These are phyloP conservation scores for Mixornis gularis DNA, from an alignment of 2,113 vertebrate species.

Conservation along the genomic window DNA sequence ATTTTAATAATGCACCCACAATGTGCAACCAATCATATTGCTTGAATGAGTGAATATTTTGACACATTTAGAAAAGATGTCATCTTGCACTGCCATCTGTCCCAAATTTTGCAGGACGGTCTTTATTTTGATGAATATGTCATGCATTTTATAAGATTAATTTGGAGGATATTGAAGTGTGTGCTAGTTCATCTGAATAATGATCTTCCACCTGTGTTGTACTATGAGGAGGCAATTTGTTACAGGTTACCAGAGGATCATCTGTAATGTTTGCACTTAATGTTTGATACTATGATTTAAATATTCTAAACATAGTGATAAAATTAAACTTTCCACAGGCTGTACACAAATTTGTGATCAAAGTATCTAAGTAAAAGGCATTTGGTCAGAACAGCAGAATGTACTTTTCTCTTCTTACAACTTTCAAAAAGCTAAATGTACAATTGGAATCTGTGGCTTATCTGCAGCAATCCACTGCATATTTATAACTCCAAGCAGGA, in stretches of 20 bases:
- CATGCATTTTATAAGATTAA: conserved; percentile 16
- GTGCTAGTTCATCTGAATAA: conserved; percentile 6
- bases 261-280: neutral
- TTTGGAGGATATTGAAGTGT: conserved; percentile 17
- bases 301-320: neutral
- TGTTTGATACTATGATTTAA: neutral
- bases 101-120: conserved; percentile 61
- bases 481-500: neutral
- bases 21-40: conserved; percentile 29
- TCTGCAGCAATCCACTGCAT: neutral
- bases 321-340: neutral
- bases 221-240: neutral
- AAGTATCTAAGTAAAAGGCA: neutral
- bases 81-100: conserved; percentile 64
- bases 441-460: neutral
- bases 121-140: conserved; percentile 56
- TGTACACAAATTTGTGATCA: neutral
- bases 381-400: neutral
- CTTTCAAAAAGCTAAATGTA: neutral
- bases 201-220: conserved; percentile 2
- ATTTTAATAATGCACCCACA: conserved; percentile 49
- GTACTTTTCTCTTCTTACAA: neutral
- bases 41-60: conserved; percentile 45
- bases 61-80: conserved; percentile 61
- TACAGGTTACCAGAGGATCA: neutral